Base-by-base conservation (phyloP, 1,140 invertebrate genomes). In the Callitettix versicolor region DNA sequence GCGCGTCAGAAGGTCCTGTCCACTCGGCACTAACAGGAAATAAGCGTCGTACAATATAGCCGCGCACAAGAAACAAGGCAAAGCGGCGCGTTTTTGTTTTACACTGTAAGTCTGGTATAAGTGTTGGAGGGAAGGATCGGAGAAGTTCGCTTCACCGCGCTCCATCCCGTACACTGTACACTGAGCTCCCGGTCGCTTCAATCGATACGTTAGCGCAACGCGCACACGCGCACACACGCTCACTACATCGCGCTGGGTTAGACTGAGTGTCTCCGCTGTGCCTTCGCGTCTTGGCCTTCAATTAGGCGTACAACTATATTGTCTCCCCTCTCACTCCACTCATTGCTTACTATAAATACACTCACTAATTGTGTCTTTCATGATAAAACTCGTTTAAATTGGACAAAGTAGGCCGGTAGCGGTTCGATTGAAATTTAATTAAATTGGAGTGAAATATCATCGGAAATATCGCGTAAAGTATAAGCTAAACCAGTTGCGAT, bases 61-160 rank as follows among this genome's bases (percentile, higher is more conserved):
- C 30, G 81, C 77, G 12, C 79, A 67, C 0, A 90, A 71, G 65
- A 88, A 84, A 61, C 84, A 84, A 60, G 81, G 78, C n/a, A 90
- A 69, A n/a, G 84, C 85, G 24, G 80, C 76, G 46, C 85, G 79
- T 55, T 84, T 78, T 65, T 88, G 85, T 57, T 84, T 79, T 41
- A 82, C 72, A 40, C 81, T 84, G 65, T 88, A 89, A 36, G 79
- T 79, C 57, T 80, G 78, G 67, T 89, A 91, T 0, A 91, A 73
- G 61, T 77, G 75, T 65, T 90, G 86, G 48, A 51, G 48, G 18
- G 48, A 51, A 18, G 48, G 48, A 30, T 51, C 48, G 12, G 48
- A n/a, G 48, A 51, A 51, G 26, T 14, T 53, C 53, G 56, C 52
- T 24, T 47, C 30, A 7, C 22, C 26, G 5, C 48, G 48, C 17